Percentiles rank a stretch among this genome's conserved stretches.
Conservation (phyloP, 2,888 invertebrate genomes). For the Dromius quadrimaculatus region DNA sequence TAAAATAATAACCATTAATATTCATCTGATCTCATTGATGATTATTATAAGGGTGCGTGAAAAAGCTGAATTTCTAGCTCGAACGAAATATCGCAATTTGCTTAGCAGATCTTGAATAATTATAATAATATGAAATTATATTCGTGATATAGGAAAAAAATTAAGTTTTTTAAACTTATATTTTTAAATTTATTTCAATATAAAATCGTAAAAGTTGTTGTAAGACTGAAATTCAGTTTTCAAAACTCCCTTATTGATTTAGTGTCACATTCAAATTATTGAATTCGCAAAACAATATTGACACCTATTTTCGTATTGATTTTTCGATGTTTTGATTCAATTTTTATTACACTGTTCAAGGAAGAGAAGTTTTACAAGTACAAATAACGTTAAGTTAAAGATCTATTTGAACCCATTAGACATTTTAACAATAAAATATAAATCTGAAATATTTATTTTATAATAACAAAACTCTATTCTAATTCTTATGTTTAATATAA, state of each 20-base stretch:
- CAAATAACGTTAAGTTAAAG: constrained; percentile 46
- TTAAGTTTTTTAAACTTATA: too few species aligned
- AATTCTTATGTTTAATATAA: constrained; percentile 42
- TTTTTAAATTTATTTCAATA: too few species aligned
- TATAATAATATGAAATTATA: too few species aligned
- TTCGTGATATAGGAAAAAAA: too few species aligned
- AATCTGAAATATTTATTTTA: constrained; percentile 61
- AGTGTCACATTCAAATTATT: constrained; percentile 3
- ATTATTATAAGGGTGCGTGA: constrained; percentile 16
- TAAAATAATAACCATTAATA: constrained; percentile 13
- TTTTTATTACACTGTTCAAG: constrained; percentile 43
- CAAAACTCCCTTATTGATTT: neutral
- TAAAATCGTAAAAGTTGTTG: neutral
- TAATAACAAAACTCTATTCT: constrained; percentile 58
- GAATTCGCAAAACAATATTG: constrained; percentile 22
- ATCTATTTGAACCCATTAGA: constrained; percentile 61
- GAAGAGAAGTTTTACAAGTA: constrained; percentile 46
- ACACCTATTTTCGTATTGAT: constrained; percentile 38
- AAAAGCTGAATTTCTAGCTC: neutral
- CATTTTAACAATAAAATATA: constrained; percentile 62
- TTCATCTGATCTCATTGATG: neutral
- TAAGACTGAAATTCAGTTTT: neutral
- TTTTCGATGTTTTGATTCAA: constrained; percentile 44
- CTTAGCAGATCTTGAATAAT: too few species aligned
- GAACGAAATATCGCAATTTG: neutral